A percentile compares a stretch with the other conserved stretches of the same genome.
Conservation (phyloP, 2,888 invertebrate genomes). For the Amphipyra berbera region DNA sequence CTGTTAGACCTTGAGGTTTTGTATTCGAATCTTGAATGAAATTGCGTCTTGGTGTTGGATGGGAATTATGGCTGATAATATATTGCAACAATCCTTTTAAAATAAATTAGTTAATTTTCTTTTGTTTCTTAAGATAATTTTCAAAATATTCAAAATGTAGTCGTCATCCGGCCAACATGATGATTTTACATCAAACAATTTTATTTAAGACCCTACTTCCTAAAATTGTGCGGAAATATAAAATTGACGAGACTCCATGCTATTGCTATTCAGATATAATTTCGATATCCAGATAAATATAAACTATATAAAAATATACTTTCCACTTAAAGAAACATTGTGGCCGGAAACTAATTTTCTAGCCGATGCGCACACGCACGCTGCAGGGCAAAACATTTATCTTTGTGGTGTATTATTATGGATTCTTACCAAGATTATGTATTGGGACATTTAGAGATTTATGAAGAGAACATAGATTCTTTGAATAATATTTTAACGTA, state of each 20-base stretch:
- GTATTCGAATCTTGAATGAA: constrained; percentile 13
- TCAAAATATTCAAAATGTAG: too few species aligned
- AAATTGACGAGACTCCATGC: too few species aligned
- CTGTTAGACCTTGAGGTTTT: constrained; percentile 28
- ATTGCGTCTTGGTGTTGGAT: not conserved
- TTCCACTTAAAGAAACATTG: not conserved
- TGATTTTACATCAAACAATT: too few species aligned
- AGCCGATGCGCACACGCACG: constrained; percentile 27
- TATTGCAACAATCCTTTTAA: too few species aligned
- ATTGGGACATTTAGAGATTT: not conserved
- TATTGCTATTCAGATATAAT: too few species aligned
- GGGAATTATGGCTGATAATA: not conserved
- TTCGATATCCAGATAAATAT: too few species aligned
- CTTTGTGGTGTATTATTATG: constrained; percentile 14
- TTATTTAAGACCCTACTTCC: too few species aligned
- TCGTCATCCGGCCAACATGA: too few species aligned
- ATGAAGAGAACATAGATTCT: not conserved
- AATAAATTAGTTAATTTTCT: too few species aligned
- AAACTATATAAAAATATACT: not conserved
- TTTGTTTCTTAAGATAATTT: too few species aligned
- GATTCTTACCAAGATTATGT: constrained; percentile 7
- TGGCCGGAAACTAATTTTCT: constrained; percentile 28
- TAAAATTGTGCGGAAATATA: too few species aligned
- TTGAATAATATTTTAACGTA: not conserved
- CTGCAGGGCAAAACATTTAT: constrained; percentile 19